Evolutionary conservation across 2,113 vertebrate genomes (phyloP), one percentile per base, ranked within the genome.

Genomic region (Eurypyga helias): DNA sequence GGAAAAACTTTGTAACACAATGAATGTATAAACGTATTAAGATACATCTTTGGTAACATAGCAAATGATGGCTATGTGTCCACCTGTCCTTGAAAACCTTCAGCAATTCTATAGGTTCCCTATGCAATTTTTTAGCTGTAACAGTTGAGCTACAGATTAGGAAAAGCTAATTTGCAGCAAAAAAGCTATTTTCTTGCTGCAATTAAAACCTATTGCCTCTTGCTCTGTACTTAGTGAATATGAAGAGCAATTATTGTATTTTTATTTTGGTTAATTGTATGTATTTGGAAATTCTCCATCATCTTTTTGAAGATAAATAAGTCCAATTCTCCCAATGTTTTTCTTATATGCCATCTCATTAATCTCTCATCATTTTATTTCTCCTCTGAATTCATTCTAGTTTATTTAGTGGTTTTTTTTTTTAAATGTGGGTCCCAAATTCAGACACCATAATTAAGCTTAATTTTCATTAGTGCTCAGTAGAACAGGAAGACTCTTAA

Each of bases 381-480:
- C 29, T 81, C 7, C 21, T 90, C 61, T 76, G 66, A 96, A 85
- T 82, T 93, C 13, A 45, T 84, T 75, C 78, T 85, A 67, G 78
- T 48, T 48, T 75, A 62, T 57, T 95, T 69, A 87, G 61, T 78
- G 36, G 41, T 41, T 41, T 88, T 48, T 93, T 78, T 91, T 87
- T 71, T 7, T 10, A 84, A 84, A 83, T 60, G 46, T 23, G 12
- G 12, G 18, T 78, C 82, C 69, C 73, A 93, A 95, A 93, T 84
- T 58, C 88, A 91, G 94, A 28, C 65, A 79, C 61, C 4, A 7
- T 79, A 87, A 93, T 93, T 90, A 96, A 92, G 86, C 88, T 96
- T 90, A 78, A 93, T 95, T 96, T 96, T 95, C 78, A 85, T 96
- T 88, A 95, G 82, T 71, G 82, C 51, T 92, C 33, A 64, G 75